Conservation (phyloP, 2,113 vertebrate genomes). For the Puma concolor region DNA sequence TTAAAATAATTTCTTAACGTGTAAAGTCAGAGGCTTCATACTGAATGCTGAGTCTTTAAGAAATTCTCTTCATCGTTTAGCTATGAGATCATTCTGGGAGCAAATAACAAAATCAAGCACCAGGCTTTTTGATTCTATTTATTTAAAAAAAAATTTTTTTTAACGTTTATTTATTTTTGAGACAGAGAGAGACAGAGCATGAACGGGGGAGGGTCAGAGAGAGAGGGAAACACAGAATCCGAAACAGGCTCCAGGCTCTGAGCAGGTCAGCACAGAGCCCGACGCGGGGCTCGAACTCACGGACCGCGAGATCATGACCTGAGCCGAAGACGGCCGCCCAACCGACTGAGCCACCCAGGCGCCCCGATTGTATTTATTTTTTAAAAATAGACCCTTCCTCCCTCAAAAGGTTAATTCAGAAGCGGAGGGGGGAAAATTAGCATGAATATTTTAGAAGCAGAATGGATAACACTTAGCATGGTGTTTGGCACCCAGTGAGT, state of each 20-base stretch:
- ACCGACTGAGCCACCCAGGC: too few species aligned
- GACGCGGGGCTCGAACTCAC: too few species aligned
- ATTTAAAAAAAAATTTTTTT: neutral
- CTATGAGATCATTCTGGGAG: conserved; percentile 29
- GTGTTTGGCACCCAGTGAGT: neutral
- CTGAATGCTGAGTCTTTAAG: neutral
- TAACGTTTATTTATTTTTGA: too few species aligned
- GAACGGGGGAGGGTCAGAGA: too few species aligned
- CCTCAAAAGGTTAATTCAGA: neutral
- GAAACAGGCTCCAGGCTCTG: too few species aligned
- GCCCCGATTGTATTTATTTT: neutral
- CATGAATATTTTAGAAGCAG: neutral
- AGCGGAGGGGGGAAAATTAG: neutral
- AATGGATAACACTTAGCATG: neutral
- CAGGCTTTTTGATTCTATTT: neutral
- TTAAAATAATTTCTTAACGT: neutral
- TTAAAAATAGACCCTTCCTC: neutral
- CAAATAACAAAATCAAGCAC: neutral
- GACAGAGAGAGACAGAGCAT: too few species aligned
- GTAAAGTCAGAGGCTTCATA: neutral
- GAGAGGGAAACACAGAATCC: too few species aligned
- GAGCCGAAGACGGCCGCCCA: too few species aligned
- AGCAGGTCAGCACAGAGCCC: too few species aligned
- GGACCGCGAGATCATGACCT: too few species aligned
- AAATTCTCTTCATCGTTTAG: neutral